Evolutionary conservation across 1,140 invertebrate genomes (phyloP), one percentile per base, ranked within the genome.

Genomic region (Eupeodes corollae): DNA sequence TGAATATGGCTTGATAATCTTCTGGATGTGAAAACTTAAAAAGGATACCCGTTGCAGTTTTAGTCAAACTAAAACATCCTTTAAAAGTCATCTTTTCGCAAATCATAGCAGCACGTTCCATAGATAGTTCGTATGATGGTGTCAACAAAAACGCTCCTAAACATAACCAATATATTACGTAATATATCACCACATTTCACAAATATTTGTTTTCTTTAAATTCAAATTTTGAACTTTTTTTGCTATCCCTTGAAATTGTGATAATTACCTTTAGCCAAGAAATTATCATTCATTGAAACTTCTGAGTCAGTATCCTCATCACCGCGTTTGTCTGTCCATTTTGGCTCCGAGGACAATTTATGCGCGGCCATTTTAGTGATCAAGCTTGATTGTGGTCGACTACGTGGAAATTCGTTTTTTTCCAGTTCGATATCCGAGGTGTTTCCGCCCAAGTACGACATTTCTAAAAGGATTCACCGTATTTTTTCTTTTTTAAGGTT

Each of bases 11-110:
- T 67, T 86, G 83, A 68, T 83, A 88, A 63, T 88, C 86, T 49
- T 88, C 85, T 55, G 83, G 82, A 64, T 83, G 82, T 52, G 83
- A 85, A 69, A 88, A 88, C 68, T 87, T 88, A 75, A 88, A 88
- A 40, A 88, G 74, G 55, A 88, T 87, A n/a, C 86, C 86, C 40
- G 84, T 88, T 46, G 86, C 85, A 1, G 86, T 88, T 73, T 86
- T 88, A 37, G 86, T 87, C 53, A 88, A 72, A 50, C 83, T 86
- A 71, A 87, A 88, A 56, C 83, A 83, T 32, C 84, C 84, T 54
- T 83, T 83, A 67, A 88, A 87, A 70, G 83, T 84, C 79, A 88
- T 85, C 69, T 87, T 87, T 71, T 88, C 86, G 67, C 84, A 87
- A 53, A 88, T 86, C 54, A 82, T 75, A n/a, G 83, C 83, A 1